Percentiles rank a stretch among this genome's conserved stretches.
Conservation (phyloP, 2,113 vertebrate species). For the Dolichallabes microphthalmus region DNA sequence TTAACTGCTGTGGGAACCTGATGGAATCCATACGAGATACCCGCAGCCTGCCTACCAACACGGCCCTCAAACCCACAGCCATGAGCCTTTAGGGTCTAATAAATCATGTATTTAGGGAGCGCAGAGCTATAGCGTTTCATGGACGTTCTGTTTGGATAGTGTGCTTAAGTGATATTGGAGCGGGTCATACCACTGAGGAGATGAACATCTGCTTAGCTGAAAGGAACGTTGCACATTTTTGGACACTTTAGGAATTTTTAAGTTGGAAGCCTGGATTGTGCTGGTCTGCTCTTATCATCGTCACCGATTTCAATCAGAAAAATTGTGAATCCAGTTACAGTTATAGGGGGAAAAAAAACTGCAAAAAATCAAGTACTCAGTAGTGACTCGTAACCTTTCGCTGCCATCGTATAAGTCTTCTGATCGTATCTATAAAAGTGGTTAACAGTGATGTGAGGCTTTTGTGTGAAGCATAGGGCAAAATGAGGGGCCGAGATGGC, state of each 20-base stretch:
- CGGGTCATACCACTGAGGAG: neutral
- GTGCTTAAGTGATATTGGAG: slow-evolving; percentile 2
- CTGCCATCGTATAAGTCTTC: neutral
- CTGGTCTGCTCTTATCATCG: neutral
- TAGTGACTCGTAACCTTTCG: neutral
- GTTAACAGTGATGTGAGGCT: slow-evolving; percentile 43
- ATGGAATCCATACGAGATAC: slow-evolving; percentile 25
- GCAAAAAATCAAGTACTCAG: neutral
- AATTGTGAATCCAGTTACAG: neutral
- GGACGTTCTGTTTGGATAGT: slow-evolving; percentile 14
- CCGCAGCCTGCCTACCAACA: slow-evolving; percentile 26
- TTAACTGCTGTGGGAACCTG: slow-evolving; percentile 30
- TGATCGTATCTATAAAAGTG: slow-evolving; percentile 75
- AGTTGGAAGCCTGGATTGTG: neutral
- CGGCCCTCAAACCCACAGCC: slow-evolving; percentile 25
- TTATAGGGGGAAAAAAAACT: neutral
- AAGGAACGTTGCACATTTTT: slow-evolving; percentile 6
- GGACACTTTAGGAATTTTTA: neutral
- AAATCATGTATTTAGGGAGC: slow-evolving; percentile 24
- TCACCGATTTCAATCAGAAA: neutral
- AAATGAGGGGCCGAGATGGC: neutral
- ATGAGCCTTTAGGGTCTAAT: slow-evolving; percentile 18
- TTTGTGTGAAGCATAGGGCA: slow-evolving; percentile 7
- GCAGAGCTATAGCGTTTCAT: slow-evolving; percentile 16
- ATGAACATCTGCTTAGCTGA: neutral